These are phyloP conservation scores for Limnodromus scolopaceus DNA, from an alignment of 2,797 vertebrate species.

Conservation along the genomic window DNA sequence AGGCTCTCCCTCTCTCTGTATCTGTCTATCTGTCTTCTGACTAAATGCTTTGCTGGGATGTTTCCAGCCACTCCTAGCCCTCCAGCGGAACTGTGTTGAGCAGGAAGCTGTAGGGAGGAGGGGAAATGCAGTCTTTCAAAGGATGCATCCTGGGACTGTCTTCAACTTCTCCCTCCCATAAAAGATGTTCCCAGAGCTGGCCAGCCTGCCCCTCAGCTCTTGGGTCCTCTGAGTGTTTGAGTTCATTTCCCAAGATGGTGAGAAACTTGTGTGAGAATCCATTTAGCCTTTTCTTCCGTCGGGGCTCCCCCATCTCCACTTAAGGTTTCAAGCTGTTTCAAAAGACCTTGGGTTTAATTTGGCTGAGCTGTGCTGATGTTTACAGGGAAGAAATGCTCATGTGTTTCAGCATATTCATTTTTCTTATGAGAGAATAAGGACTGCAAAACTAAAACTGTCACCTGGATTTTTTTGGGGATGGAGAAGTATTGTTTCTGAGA, in stretches of 20 bases:
- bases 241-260: neutral
- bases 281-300: neutral
- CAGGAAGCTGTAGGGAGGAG: neutral
- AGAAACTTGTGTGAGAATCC: neutral
- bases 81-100: neutral
- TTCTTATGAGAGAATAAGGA: neutral
- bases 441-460: neutral
- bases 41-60: neutral
- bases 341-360: neutral
- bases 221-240: neutral
- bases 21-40: neutral
- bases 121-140: neutral
- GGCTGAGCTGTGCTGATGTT: neutral
- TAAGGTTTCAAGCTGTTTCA: neutral
- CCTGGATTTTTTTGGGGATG: neutral
- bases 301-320: neutral
- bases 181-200: neutral
- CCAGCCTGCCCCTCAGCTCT: neutral
- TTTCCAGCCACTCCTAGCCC: neutral
- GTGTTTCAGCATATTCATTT: neutral
- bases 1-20: neutral
- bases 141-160: neutral
- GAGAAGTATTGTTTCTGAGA: neutral
- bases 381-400: neutral
- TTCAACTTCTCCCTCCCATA: neutral